These are phyloP conservation scores for Hydrozoanthus gracilis DNA, from an alignment of 92 coral and sea anemone species.

Conservation along the genomic window DNA sequence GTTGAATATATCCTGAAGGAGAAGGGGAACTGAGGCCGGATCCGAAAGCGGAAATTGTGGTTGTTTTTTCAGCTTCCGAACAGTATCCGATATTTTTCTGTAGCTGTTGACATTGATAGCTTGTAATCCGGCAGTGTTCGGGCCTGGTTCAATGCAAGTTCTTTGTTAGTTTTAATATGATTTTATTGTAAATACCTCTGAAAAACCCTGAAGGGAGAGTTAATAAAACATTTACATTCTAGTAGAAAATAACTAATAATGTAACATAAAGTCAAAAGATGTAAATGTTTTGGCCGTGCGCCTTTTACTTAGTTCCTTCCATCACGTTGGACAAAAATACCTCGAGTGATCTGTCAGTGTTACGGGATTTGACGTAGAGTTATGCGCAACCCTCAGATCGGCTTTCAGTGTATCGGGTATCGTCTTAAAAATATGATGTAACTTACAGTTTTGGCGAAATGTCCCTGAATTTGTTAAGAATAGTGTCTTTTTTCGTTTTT, in stretches of 20 bases:
- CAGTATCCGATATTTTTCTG: too few relatives aligned
- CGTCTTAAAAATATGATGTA: not conserved
- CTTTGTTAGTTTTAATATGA: too few relatives aligned
- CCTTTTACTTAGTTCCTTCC: not conserved
- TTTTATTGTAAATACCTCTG: too few relatives aligned
- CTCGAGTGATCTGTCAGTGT: not conserved
- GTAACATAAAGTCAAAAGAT: not conserved
- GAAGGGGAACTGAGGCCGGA: too few relatives aligned
- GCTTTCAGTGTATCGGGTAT: not conserved
- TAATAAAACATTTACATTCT: too few relatives aligned
- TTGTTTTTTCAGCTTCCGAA: too few relatives aligned
- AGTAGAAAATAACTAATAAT: not conserved
- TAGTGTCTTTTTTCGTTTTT: not conserved
- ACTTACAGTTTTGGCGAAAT: not conserved
- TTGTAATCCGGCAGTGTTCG: too few relatives aligned
- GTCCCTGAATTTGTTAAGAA: not conserved
- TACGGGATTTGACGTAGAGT: not conserved
- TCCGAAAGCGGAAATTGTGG: too few relatives aligned
- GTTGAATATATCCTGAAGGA: too few relatives aligned
- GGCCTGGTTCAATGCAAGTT: too few relatives aligned
- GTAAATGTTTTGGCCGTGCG: not conserved
- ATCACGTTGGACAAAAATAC: not conserved
- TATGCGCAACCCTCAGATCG: not conserved
- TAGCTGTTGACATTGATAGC: too few relatives aligned
- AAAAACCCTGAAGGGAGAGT: too few relatives aligned